Evolutionary conservation across 92 coral and sea anemone species (phyloP).

Genomic region (Ricordea florida): DNA sequence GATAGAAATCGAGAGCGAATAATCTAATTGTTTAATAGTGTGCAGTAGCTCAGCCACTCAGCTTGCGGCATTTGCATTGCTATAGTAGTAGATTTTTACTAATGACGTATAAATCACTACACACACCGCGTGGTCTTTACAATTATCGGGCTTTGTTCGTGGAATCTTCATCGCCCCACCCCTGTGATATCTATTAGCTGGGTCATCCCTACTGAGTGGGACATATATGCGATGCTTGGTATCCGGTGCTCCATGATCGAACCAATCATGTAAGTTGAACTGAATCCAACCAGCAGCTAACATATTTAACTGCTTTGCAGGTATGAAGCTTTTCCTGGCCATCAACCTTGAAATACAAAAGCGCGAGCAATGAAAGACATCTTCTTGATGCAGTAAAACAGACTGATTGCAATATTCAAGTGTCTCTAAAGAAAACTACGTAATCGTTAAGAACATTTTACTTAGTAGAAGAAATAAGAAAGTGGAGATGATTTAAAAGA

Average conservation of each 20-base stretch:
- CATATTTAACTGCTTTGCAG: constrained; percentile 79
- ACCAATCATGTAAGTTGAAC: constrained; percentile 88
- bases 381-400: too few relatives aligned
- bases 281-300: constrained; percentile 85
- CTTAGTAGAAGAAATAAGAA: too few relatives aligned
- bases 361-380: not conserved
- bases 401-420: too few relatives aligned
- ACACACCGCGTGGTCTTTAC: constrained; percentile 40
- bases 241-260: constrained; percentile 73
- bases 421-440: too few relatives aligned
- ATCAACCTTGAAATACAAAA: constrained; percentile 31
- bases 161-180: constrained; percentile 67
- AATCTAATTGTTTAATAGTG: too few relatives aligned
- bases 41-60: too few relatives aligned
- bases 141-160: constrained; percentile 75
- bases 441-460: too few relatives aligned
- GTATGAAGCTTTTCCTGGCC: constrained; percentile 65
- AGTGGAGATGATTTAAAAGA: not conserved
- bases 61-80: too few relatives aligned
- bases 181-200: constrained; percentile 7
- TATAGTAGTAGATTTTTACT: too few relatives aligned
- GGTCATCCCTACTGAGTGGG: constrained; percentile 34
- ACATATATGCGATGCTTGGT: constrained; percentile 39
- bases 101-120: too few relatives aligned
- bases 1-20: too few relatives aligned